These are phyloP conservation scores for Illadopsis cleaveri DNA, from an alignment of 2,113 vertebrate genomes.

Conservation along the genomic window DNA sequence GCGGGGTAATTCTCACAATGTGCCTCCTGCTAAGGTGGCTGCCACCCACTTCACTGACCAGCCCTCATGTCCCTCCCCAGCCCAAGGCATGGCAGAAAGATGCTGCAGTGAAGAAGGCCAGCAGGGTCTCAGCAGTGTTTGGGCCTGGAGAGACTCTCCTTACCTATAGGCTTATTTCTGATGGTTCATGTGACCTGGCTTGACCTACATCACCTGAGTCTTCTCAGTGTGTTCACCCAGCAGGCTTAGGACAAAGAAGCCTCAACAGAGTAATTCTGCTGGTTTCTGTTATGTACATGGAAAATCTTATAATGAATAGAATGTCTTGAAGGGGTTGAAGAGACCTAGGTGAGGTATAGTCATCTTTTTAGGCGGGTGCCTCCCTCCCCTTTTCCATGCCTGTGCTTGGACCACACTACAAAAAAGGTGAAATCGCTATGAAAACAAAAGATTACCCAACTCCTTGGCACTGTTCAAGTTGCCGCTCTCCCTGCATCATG, in stretches of 20 bases:
- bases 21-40: accelerated
- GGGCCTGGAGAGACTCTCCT: background rate
- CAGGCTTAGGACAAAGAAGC: background rate
- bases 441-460: background rate
- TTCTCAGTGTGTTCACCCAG: background rate
- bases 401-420: background rate
- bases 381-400: accelerated
- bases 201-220: background rate
- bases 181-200: background rate
- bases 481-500: background rate
- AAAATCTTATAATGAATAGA: background rate
- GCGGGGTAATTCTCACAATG: background rate
- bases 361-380: background rate
- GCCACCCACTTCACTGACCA: background rate
- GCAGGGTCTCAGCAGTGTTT: background rate
- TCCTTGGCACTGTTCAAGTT: background rate
- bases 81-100: background rate
- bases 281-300: background rate
- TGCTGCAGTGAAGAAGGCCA: background rate
- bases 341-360: background rate
- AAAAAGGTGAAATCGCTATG: background rate
- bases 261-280: background rate
- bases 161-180: background rate
- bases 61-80: background rate
- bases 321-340: background rate